Evolutionary conservation across 64 coral and sea anemone genomes (phyloP), one percentile per base, ranked within the genome.

Genomic region (Pocillopora damicornis): DNA sequence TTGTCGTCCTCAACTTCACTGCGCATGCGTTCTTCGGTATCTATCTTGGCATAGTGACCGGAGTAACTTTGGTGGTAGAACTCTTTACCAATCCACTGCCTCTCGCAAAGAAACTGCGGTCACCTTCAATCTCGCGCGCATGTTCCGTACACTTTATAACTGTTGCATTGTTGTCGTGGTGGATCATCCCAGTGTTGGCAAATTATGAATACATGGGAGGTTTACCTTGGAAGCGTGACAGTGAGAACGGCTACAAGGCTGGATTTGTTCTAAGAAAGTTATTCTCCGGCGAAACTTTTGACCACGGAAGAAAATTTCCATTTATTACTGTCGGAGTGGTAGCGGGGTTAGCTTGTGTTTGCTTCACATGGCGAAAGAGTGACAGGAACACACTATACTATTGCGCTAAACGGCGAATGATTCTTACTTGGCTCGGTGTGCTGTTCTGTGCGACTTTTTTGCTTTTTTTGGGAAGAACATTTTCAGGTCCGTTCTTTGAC

Each of bases 211-310:
- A 92, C 57, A 77, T 92, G 12, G 94, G 94, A 18, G 94, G 94
- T 8, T 60, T 95, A 5, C 94, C 94, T 15, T 95, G 94, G 94
- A 95, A 95, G 60, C 20, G 61, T 35, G 94, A 95, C 20, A 88
- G 57, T 30, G 79, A 58, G 57, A 92, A 95, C 35, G 87, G 84
- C 9, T 82, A 89, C 67, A 82, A 64, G 9, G 67, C 87, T 61
- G 68, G 86, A 23, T 75, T 92, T 71, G 68, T 95, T 11, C 37
- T 92, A 5, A 67, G 90, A 38, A 88, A 87, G 73, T 63, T 95
- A 36, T 76, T 92, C 37, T 20, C 87, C 58, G 94, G 94, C 11
- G 87, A 95, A 75, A 60, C 92, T 17, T 92, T 74, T n/a, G 94
- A 95, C 61, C 78, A 91, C 64, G 67, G 76, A 81, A 87, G 90